These are phyloP conservation scores for Drosophila testacea DNA, from an alignment of 2,888 invertebrate genomes.

Conservation along the genomic window DNA sequence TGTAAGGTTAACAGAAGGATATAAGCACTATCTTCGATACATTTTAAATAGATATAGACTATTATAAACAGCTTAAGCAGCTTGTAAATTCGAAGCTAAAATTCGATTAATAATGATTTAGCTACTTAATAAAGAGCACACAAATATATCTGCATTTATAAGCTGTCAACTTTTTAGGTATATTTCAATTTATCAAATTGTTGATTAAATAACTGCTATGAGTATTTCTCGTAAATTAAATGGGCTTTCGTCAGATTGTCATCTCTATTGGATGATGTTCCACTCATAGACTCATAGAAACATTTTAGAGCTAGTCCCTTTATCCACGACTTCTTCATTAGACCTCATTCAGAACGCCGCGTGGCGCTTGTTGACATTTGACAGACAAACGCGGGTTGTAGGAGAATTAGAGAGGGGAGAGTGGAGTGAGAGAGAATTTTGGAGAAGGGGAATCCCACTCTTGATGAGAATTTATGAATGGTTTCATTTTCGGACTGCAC, in stretches of 20 bases:
- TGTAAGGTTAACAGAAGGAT: too few relatives aligned
- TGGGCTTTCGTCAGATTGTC: conserved; percentile 44
- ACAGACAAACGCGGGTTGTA: conserved; percentile 50
- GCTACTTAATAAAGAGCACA: conserved; percentile 6
- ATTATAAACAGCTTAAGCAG: not conserved
- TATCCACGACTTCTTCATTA: conserved; percentile 66
- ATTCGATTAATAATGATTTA: conserved; percentile 9
- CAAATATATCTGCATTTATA: conserved; percentile 8
- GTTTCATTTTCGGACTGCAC: conserved; percentile 48
- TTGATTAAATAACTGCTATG: conserved; percentile 23
- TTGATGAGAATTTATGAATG: conserved; percentile 75
- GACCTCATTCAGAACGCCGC: conserved; percentile 69
- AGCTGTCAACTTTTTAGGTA: conserved; percentile 12
- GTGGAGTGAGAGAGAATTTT: not conserved
- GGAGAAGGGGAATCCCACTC: conserved; percentile 23
- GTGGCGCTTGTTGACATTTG: conserved; percentile 79
- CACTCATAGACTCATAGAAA: conserved; percentile 32
- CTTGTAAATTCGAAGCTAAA: not conserved
- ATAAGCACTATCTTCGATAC: too few relatives aligned
- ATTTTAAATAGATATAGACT: too few relatives aligned
- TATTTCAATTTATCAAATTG: conserved; percentile 34
- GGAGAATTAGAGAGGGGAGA: not conserved
- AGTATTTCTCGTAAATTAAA: conserved; percentile 18
- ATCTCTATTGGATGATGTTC: conserved; percentile 33
- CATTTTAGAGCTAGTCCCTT: conserved; percentile 45